Evolutionary conservation across 2,888 invertebrate genomes (phyloP).

Genomic region (Tetanocera ferruginea): DNA sequence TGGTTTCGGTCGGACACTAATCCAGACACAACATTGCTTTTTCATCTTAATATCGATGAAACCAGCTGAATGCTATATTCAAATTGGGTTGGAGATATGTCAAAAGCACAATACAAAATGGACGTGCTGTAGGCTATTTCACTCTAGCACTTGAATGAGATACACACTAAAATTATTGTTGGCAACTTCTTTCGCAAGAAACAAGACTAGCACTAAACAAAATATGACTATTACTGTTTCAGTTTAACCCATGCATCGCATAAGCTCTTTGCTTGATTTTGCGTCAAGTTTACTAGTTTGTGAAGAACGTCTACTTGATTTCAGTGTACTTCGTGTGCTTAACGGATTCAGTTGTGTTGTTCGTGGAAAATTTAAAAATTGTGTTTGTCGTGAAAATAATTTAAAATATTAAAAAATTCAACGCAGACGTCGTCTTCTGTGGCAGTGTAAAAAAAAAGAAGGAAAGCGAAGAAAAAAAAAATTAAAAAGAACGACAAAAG

Average conservation of each 20-base stretch:
- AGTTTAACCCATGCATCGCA: not conserved
- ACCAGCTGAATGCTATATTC: too few species aligned
- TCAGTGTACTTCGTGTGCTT: constrained; percentile 53
- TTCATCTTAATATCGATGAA: too few species aligned
- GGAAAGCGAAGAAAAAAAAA: constrained; percentile 29
- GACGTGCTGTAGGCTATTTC: too few species aligned
- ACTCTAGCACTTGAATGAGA: too few species aligned
- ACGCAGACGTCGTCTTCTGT: constrained; percentile 34
- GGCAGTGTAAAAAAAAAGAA: constrained; percentile 9
- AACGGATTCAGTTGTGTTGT: constrained; percentile 49
- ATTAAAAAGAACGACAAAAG: constrained; percentile 42
- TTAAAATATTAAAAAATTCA: constrained; percentile 29
- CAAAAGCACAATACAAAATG: too few species aligned
- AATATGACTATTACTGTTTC: not conserved
- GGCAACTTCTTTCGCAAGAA: not conserved
- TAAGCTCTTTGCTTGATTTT: not conserved
- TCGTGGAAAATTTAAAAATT: constrained; percentile 36
- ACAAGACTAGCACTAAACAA: not conserved
- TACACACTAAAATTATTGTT: not conserved
- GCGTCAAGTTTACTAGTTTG: not conserved
- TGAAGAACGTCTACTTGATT: not conserved
- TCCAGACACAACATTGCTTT: too few species aligned
- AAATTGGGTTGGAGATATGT: too few species aligned
- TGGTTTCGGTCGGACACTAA: too few species aligned
- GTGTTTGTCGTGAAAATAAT: constrained; percentile 42